A percentile compares a stretch with the other conserved stretches of the same genome.
phyloP scores from a whole-genome alignment of 2,113 vertebrate genomes.

The Salminus brasiliensis region DNA sequence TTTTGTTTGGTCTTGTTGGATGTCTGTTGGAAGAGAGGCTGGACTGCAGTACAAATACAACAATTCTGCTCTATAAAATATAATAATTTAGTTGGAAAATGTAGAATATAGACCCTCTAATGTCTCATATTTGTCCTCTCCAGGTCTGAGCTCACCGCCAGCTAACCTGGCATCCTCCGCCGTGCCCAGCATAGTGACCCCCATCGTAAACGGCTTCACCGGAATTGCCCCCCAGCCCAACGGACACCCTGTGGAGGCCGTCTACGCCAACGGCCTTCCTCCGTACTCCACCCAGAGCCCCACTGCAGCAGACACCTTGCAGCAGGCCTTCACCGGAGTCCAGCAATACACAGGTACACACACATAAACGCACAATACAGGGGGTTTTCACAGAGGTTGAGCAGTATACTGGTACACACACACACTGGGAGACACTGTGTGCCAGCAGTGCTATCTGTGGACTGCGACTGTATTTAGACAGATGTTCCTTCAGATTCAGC shows the following conservation, averaged over 20 bases:
- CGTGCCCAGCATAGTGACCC: constrained; percentile 80
- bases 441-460: too few species aligned
- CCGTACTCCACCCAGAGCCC: constrained; percentile 87
- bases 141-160: constrained; percentile 84
- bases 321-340: constrained; percentile 85
- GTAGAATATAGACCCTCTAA: too few species aligned
- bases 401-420: not conserved
- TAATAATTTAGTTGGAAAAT: too few species aligned
- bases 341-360: constrained; percentile 86
- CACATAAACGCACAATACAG: not conserved
- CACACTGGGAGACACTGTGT: not conserved
- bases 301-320: constrained; percentile 82
- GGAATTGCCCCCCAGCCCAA: constrained; percentile 82
- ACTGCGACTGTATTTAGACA: too few species aligned
- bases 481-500: too few species aligned
- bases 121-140: not conserved
- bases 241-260: constrained; percentile 83
- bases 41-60: too few species aligned
- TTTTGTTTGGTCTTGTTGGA: too few species aligned
- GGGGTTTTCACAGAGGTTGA: not conserved
- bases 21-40: too few species aligned
- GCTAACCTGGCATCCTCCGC: constrained; percentile 79
- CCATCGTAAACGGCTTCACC: constrained; percentile 83
- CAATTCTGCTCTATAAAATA: too few species aligned
- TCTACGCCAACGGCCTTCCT: constrained; percentile 84